A percentile compares a stretch with the other conserved stretches of the same genome.
These are phyloP conservation scores for Drosophila stalkeri DNA, from an alignment of 2,888 invertebrate genomes.

Conservation along the genomic window DNA sequence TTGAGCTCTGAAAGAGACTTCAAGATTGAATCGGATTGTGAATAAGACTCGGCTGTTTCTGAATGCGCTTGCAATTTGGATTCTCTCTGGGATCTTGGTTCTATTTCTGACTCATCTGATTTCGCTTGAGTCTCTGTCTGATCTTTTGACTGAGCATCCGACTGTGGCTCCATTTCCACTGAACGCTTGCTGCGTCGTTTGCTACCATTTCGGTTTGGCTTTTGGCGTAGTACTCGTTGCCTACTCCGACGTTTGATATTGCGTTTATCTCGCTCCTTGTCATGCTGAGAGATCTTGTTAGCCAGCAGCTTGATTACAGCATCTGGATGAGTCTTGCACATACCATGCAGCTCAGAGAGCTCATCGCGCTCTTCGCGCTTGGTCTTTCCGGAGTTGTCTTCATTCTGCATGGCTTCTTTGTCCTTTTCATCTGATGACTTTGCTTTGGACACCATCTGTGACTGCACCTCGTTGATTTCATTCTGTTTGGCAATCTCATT, in stretches of 20 bases:
- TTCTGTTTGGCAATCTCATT: background rate
- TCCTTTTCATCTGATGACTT: background rate
- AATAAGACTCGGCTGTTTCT: background rate
- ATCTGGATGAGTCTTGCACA: conserved; percentile 38
- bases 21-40: background rate
- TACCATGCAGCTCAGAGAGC: background rate
- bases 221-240: conserved; percentile 20
- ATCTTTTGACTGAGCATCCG: background rate
- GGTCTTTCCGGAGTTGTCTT: background rate
- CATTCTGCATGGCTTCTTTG: background rate
- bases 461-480: background rate
- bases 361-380: conserved; percentile 13
- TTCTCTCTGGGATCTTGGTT: background rate
- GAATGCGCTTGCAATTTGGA: background rate
- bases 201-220: conserved; percentile 1
- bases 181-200: conserved; percentile 42
- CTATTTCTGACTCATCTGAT: background rate
- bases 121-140: too few relatives aligned
- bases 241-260: conserved; percentile 24
- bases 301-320: conserved; percentile 63
- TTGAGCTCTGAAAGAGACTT: background rate
- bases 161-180: background rate
- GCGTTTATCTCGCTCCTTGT: conserved; percentile 53
- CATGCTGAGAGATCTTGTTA: conserved; percentile 46
- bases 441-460: background rate